Conservation (phyloP, 2,797 vertebrate species). For the Mus caroli region DNA sequence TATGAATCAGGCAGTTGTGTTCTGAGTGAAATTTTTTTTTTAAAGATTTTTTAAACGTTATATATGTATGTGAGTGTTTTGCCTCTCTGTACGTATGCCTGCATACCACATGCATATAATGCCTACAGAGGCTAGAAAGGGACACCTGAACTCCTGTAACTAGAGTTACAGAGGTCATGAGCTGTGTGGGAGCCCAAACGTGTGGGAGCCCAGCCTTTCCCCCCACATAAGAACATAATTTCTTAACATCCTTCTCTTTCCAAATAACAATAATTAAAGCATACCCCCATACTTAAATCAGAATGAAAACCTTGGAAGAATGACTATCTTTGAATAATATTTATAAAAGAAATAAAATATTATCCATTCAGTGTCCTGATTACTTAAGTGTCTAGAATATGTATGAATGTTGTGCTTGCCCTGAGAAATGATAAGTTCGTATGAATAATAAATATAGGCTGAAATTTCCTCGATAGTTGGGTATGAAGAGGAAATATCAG, state of each 20-base stretch:
- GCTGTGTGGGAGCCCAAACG: neutral
- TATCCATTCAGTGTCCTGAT: neutral
- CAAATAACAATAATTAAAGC: neutral
- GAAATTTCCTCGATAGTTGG: neutral
- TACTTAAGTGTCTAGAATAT: neutral
- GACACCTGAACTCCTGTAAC: too few species aligned
- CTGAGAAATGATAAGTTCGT: neutral
- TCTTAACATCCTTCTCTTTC: neutral
- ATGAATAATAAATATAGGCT: neutral
- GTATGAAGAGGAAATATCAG: neutral
- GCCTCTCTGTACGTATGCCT: neutral
- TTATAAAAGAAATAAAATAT: neutral
- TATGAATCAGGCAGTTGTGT: neutral
- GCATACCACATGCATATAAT: neutral
- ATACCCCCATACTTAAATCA: neutral
- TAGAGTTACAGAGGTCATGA: neutral
- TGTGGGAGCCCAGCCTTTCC: too few species aligned
- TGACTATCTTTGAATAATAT: neutral
- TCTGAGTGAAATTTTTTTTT: neutral
- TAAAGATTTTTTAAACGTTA: neutral
- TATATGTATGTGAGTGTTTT: neutral
- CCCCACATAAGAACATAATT: neutral
- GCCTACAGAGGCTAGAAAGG: neutral
- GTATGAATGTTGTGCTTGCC: neutral
- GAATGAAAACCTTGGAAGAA: neutral